Percentiles rank a stretch among this genome's conserved stretches.
Evolutionary conservation across 2,797 vertebrate genomes (phyloP).

Genomic region (Cryptoprocta ferox): DNA sequence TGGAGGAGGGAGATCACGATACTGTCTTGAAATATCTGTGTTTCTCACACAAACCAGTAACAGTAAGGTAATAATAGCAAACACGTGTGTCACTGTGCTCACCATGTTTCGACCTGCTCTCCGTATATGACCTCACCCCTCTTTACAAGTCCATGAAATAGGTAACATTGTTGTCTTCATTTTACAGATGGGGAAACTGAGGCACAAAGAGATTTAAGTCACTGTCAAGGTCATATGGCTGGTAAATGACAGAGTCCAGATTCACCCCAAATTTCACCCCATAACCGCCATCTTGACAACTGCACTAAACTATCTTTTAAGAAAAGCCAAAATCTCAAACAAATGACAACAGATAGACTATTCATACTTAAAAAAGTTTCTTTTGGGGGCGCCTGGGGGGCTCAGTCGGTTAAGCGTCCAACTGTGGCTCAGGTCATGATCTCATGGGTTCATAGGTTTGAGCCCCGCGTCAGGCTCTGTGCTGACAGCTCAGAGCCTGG

Average conservation of each 20-base stretch:
- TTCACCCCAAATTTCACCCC: not conserved
- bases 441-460: too few species aligned
- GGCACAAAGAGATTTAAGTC: not conserved
- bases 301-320: not conserved
- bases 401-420: too few species aligned
- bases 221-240: not conserved
- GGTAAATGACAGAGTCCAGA: not conserved
- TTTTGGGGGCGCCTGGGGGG: too few species aligned
- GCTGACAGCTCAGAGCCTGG: too few species aligned
- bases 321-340: not conserved
- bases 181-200: not conserved
- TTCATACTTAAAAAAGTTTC: not conserved
- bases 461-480: too few species aligned
- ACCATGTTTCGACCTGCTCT: not conserved
- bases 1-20: too few species aligned
- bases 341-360: not conserved
- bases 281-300: not conserved
- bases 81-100: not conserved
- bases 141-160: not conserved
- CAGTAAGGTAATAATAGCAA: not conserved
- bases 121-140: not conserved
- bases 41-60: not conserved
- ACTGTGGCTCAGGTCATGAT: too few species aligned
- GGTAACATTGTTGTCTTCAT: not conserved
- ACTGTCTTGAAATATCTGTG: not conserved